Conservation (phyloP, 2,113 vertebrate species). For the Pteropus alecto region DNA sequence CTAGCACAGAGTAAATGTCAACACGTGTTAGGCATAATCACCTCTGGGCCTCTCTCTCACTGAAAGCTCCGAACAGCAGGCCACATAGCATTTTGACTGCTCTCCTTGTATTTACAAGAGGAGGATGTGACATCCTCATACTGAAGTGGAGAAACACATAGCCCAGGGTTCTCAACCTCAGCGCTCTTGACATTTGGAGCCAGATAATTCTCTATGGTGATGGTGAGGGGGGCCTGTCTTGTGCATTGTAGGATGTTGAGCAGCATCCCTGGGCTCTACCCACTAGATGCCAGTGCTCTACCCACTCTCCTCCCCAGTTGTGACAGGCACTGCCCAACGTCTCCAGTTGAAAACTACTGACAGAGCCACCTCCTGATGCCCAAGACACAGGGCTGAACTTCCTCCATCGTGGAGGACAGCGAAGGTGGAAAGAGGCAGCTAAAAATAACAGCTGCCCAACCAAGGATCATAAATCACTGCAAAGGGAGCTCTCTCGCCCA, state of each 20-base stretch:
- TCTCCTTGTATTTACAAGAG: not conserved
- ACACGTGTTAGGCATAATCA: accelerated
- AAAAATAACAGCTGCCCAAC: conserved; percentile 69
- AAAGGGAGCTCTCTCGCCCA: conserved; percentile 43
- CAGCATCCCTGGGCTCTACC: not conserved
- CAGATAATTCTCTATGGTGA: not conserved
- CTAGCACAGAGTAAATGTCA: not conserved
- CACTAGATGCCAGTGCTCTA: not conserved
- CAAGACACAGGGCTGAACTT: not conserved
- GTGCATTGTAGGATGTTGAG: not conserved
- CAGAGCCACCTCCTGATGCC: not conserved
- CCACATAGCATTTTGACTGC: not conserved
- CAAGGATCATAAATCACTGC: conserved; percentile 65
- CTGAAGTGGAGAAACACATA: not conserved
- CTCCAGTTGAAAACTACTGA: not conserved
- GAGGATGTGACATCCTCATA: not conserved
- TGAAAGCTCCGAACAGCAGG: not conserved
- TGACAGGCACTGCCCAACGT: not conserved
- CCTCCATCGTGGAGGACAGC: not conserved
- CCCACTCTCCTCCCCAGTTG: not conserved
- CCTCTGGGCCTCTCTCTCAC: not conserved
- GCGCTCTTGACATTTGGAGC: not conserved
- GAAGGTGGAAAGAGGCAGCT: conserved; percentile 52
- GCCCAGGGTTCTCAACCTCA: not conserved
- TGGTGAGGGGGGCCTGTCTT: not conserved